phyloP scores from a whole-genome alignment of 2,113 vertebrate genomes.

The Tylochromis polylepis region DNA sequence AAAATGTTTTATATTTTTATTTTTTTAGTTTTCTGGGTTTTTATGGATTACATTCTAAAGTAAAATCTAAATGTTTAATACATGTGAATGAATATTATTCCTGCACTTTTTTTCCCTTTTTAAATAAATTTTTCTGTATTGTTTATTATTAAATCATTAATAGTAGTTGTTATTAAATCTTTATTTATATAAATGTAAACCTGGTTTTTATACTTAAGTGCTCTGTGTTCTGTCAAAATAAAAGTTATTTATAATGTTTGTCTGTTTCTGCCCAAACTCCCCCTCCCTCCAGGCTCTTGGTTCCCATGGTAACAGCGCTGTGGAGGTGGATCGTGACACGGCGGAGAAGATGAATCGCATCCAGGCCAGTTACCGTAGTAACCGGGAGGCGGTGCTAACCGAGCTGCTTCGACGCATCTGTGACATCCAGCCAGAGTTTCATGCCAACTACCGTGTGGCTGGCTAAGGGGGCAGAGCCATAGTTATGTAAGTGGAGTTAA shows the following conservation, averaged over 20 bases:
- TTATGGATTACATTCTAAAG: background rate
- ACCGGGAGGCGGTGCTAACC: constrained; percentile 82
- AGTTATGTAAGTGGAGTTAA: background rate
- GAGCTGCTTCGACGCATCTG: constrained; percentile 85
- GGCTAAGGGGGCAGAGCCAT: constrained; percentile 66
- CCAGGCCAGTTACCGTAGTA: constrained; percentile 83
- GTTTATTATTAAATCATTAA: background rate
- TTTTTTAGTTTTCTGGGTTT: background rate
- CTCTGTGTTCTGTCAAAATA: background rate
- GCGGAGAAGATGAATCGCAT: constrained; percentile 82
- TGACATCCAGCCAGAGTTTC: constrained; percentile 91
- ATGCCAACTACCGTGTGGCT: constrained; percentile 88
- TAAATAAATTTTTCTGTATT: background rate
- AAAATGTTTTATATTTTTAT: background rate
- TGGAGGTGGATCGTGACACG: constrained; percentile 92
- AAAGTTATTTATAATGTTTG: background rate
- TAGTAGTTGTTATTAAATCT: background rate
- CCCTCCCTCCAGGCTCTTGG: constrained; percentile 80
- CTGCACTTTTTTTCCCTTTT: background rate
- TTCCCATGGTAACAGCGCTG: constrained; percentile 90
- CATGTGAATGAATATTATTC: background rate
- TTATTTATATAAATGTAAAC: background rate
- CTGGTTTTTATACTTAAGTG: background rate
- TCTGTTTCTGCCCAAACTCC: background rate
- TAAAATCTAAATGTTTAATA: background rate